Percentiles rank a stretch among this genome's conserved stretches.
Evolutionary conservation across 2,113 vertebrate species (phyloP).

Genomic region (Tiliqua scincoides): DNA sequence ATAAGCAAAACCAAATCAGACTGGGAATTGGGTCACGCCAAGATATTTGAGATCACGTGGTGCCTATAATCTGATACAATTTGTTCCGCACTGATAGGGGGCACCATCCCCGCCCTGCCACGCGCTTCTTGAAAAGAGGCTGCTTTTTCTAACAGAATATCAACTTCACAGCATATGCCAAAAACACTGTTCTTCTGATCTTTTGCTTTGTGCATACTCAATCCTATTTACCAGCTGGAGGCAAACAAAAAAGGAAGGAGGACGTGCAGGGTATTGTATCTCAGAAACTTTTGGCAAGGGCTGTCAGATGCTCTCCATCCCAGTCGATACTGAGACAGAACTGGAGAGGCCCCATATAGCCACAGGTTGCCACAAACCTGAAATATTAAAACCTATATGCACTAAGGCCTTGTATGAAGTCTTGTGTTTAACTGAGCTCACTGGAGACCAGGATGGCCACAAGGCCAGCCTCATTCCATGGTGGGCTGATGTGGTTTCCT

Average conservation of each 20-base stretch:
- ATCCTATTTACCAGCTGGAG: conserved; percentile 5
- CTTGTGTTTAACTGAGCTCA: no score
- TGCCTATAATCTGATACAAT: conserved; percentile 42
- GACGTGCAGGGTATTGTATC: not conserved
- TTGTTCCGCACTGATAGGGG: conserved; percentile 23
- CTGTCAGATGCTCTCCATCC: not conserved
- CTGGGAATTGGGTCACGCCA: conserved; percentile 51
- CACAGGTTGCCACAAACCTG: conserved; percentile 50
- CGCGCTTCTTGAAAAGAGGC: not conserved
- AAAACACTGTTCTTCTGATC: not conserved
- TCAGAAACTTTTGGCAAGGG: conserved; percentile 17
- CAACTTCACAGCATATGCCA: conserved; percentile 1
- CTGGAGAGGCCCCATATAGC: conserved; percentile 37
- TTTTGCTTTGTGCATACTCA: not conserved
- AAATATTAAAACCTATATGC: not conserved
- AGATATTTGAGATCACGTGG: not conserved
- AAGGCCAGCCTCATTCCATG: no score
- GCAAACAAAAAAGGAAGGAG: conserved; percentile 9
- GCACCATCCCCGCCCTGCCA: not conserved
- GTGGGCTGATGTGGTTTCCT: no score
- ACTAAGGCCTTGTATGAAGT: no score
- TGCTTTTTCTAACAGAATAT: not conserved
- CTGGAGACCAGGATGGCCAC: no score
- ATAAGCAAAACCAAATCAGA: conserved; percentile 50
- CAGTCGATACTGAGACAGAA: conserved; percentile 37